Conservation (phyloP, 2,888 invertebrate species). For the Bhutanitis thaidina region DNA sequence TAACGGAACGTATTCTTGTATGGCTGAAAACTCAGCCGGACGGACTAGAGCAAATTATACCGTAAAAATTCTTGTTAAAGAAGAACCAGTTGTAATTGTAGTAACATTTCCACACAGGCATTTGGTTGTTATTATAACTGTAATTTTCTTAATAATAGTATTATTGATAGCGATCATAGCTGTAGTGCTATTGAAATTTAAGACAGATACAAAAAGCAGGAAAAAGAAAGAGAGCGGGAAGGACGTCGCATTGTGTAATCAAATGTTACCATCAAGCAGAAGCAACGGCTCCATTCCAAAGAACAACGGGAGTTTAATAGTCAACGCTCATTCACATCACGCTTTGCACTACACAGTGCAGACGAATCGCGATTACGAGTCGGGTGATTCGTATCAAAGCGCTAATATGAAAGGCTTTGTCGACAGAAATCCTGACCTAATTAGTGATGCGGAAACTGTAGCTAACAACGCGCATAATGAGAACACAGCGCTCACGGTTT, state of each 20-base stretch:
- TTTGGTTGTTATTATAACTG: constrained; percentile 84
- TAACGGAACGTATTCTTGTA: constrained; percentile 92
- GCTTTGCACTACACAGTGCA: constrained; percentile 75
- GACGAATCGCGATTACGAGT: constrained; percentile 79
- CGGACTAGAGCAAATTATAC: constrained; percentile 89
- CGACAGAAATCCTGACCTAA: constrained; percentile 89
- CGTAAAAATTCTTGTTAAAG: constrained; percentile 86
- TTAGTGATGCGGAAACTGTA: constrained; percentile 86
- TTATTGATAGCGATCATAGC: constrained; percentile 83
- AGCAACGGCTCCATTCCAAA: constrained; percentile 74
- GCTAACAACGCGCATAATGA: constrained; percentile 72
- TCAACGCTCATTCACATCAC: constrained; percentile 79
- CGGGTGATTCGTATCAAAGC: constrained; percentile 70
- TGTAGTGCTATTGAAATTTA: constrained; percentile 80
- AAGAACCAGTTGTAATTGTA: constrained; percentile 84
- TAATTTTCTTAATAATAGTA: constrained; percentile 82
- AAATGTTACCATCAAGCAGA: constrained; percentile 66
- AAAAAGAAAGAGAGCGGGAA: constrained; percentile 81
- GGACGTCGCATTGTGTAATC: constrained; percentile 81
- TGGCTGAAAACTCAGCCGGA: constrained; percentile 92
- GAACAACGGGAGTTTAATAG: constrained; percentile 77
- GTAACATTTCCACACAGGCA: constrained; percentile 85
- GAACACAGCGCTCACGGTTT: constrained; percentile 66
- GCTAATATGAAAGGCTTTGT: constrained; percentile 73
- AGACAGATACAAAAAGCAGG: constrained; percentile 68